Base-by-base conservation (phyloP, 1,140 invertebrate genomes). In the Saxidomus purpurata region DNA sequence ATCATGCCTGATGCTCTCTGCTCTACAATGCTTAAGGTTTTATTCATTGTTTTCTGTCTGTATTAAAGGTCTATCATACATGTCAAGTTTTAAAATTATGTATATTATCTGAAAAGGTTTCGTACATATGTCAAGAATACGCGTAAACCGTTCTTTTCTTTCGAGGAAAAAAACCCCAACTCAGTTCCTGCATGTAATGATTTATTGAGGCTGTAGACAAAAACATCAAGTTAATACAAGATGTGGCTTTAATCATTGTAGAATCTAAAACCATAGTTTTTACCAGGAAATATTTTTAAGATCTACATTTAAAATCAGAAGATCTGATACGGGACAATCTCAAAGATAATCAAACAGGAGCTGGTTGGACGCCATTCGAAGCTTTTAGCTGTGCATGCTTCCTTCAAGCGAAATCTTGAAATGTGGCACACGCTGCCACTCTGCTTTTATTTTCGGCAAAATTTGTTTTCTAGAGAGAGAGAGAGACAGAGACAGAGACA, bases 241-340 rank as follows among this genome's bases (percentile, higher is more conserved):
- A 38, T 28, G 34, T n/a, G 31, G 13, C 9, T 36, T 4, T 71
- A 71, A 71, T 71, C 67, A 38, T 19, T 19, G 67, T 38, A 38
- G 22, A n/a, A 71, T 71, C 67, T 71, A 71, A 63, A 40, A 38
- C 34, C 36, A 19, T 38, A 31, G 67, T 71, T 71, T 71, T 71
- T 38, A 63, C 25, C 22, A 47, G 25, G 36, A 55, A 31, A 55
- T 79, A 59, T 55, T 34, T 49, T 79, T 28, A 38, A 79, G 47
- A 79, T 79, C 47, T 52, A 49, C 76, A 34, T 79, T 55, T 25
- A 34, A 34, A 79, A 79, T 79, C 76, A 55, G 47, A 79, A 34
- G 76, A 79, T 79, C 49, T 40, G 76, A 79, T 79, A 79, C 8
- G 17, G 25, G 13, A 22, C 76, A 31, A 79, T 52, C 47, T 79